Percentiles rank a stretch among this genome's conserved stretches.
These are phyloP conservation scores for Liparis tanakae DNA, from an alignment of 2,797 vertebrate genomes.

Conservation along the genomic window DNA sequence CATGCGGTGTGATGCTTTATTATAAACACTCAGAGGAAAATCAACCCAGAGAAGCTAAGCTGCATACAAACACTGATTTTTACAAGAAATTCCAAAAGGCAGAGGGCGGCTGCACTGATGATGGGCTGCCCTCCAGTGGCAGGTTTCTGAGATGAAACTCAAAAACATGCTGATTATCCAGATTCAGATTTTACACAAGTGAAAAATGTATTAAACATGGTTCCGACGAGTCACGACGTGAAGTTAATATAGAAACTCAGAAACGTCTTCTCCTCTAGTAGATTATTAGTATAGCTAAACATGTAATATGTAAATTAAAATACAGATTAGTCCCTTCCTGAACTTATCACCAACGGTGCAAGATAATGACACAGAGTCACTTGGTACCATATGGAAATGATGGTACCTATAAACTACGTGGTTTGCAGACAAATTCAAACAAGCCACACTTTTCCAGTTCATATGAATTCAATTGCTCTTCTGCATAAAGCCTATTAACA, in stretches of 20 bases:
- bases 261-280: neutral
- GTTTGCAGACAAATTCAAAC: slow-evolving; percentile 3
- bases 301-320: neutral
- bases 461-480: neutral
- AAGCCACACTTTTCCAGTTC: neutral
- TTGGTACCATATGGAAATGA: neutral
- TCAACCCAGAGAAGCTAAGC: neutral
- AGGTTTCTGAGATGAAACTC: neutral
- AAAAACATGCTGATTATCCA: slow-evolving; percentile 5
- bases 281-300: too few species aligned
- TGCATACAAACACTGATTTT: slow-evolving; percentile 8
- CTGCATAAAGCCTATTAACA: neutral
- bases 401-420: neutral
- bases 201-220: neutral
- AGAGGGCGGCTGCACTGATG: neutral
- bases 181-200: neutral
- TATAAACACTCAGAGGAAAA: neutral
- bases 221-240: neutral
- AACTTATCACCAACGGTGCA: neutral
- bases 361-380: neutral
- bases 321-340: neutral
- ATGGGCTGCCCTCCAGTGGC: slow-evolving; percentile 68
- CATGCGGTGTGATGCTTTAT: neutral
- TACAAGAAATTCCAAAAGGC: slow-evolving; percentile 2
- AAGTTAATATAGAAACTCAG: neutral